Percentiles rank a stretch among this genome's conserved stretches.
Evolutionary conservation across 1,140 invertebrate genomes (phyloP).

Genomic region (Linepithema humile): DNA sequence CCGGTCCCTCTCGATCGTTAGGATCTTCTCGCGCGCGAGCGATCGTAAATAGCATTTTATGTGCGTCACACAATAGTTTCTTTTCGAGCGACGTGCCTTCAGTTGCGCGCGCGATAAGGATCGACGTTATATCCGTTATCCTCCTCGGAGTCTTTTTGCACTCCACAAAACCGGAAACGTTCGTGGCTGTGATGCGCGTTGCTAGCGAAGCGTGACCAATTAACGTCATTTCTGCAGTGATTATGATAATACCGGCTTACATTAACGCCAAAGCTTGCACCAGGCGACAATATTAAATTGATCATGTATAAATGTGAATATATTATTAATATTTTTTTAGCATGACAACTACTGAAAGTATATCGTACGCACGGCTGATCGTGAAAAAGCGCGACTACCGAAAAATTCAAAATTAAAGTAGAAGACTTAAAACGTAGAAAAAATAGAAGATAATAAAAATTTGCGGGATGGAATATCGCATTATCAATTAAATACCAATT

Average conservation of each 20-base stretch:
- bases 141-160: background rate
- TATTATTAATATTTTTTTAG: background rate
- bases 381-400: no score
- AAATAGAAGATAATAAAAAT: background rate
- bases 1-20: background rate
- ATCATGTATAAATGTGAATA: background rate
- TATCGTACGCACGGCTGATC: no score
- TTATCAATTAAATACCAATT: no score
- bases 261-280: background rate
- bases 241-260: slow-evolving; percentile 18
- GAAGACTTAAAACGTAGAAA: background rate
- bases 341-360: no score
- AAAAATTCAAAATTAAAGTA: no score
- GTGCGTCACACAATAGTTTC: slow-evolving; percentile 39
- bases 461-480: no score
- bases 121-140: background rate
- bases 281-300: background rate
- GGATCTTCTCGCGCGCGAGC: slow-evolving; percentile 30
- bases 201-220: slow-evolving; percentile 31
- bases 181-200: background rate
- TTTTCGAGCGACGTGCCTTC: background rate
- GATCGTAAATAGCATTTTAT: slow-evolving; percentile 53
- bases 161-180: slow-evolving; percentile 6
- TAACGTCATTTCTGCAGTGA: background rate
- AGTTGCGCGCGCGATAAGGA: background rate